Base-by-base conservation (phyloP, 2,888 invertebrate genomes). In the Plebejus anna region DNA sequence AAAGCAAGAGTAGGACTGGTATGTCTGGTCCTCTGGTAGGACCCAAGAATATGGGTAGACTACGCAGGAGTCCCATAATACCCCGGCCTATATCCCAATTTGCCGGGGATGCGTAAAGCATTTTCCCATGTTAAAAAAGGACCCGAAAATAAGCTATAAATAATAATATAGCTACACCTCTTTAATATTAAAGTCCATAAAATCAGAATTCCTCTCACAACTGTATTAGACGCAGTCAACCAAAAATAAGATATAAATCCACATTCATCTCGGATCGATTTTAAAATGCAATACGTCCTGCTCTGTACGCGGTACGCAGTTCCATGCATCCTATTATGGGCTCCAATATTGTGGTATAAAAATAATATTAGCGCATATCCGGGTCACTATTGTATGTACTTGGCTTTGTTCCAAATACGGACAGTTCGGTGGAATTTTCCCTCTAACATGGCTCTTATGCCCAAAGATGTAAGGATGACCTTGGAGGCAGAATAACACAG, bases 321-420 rank as follows among this genome's bases (percentile, higher is more conserved):
- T 51, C 28, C 72, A 13, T 32, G 73, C 73, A 73, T 73, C 73
- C 73, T 72, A 55, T 73, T 73, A 73, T 28, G 51, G 55, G 28
- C 51, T 73, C 47, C 51, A 59, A 76, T 76, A 76, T 59, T 76
- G 57, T 28, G 76, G 71, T 76, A 72, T 76, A 72, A 72, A 76
- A 76, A 76, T 76, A 71, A 76, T 71, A 76, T 76, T 59, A 72
- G 72, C 72, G 72, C 59, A 16, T 59, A 76, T 72, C 76, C 76
- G 72, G 76, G 76, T 76, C 76, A 76, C 76, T 59, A 76, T 71
- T 61, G 75, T 79, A 79, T 77, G 78, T 47, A n/a, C 75, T 73
- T 80, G 80, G 80, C 77, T 59, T n/a, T 76, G 22, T 70, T 78
- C 80, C 80, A 81, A 78, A 55, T 55, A 55, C 55, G 16, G 4